Conservation (phyloP, 2,113 vertebrate genomes). For the Gymnobelideus leadbeateri region DNA sequence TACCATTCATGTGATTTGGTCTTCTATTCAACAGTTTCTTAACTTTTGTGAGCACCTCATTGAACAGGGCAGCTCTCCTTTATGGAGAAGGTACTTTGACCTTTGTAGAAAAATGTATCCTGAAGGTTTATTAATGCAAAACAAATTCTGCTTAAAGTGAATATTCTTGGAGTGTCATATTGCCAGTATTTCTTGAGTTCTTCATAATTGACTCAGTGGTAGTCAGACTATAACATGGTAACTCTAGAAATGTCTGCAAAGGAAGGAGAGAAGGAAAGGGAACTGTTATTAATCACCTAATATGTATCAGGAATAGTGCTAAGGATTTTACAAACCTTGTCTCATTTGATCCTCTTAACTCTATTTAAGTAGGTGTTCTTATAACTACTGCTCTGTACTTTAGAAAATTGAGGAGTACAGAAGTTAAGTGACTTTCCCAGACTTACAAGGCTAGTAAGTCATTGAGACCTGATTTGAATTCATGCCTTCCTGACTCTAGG, state of each 20-base stretch:
- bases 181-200: not conserved
- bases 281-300: not conserved
- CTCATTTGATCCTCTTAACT: not conserved
- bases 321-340: not conserved
- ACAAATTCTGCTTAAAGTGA: not conserved
- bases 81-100: not conserved
- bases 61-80: not conserved
- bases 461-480: not conserved
- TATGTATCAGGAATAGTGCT: not conserved
- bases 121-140: not conserved
- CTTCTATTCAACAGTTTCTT: slow-evolving; percentile 37
- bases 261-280: not conserved
- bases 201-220: not conserved
- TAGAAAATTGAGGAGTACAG: not conserved
- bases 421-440: not conserved
- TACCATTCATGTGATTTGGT: not conserved
- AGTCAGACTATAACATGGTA: not conserved
- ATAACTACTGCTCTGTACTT: not conserved
- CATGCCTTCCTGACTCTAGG: not conserved
- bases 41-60: slow-evolving; percentile 5
- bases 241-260: not conserved
- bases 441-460: not conserved
- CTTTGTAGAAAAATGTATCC: not conserved
- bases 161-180: not conserved
- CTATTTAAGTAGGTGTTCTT: not conserved